Conservation (phyloP, 2,113 vertebrate genomes). For the Semnornis frantzii region DNA sequence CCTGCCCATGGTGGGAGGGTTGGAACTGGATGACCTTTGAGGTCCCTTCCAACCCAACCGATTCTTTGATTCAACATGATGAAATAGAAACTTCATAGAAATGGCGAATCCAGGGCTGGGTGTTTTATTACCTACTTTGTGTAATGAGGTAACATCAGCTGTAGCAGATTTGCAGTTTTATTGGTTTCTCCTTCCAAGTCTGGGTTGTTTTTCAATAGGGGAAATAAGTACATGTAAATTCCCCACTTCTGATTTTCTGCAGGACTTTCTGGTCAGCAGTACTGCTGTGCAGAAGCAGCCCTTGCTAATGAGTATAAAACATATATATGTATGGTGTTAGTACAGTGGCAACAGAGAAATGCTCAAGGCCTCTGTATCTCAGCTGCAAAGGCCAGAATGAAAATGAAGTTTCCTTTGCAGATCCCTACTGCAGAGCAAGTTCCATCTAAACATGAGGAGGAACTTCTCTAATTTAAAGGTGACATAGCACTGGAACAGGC, state of each 20-base stretch:
- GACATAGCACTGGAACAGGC: no score
- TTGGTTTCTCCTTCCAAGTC: background rate
- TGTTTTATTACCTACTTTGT: background rate
- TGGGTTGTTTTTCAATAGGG: background rate
- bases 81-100: background rate
- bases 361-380: background rate
- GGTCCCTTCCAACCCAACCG: no score
- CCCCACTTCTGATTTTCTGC: background rate
- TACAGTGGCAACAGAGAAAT: background rate
- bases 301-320: background rate
- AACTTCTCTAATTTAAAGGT: no score
- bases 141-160: background rate
- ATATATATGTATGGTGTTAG: background rate
- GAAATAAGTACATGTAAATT: background rate
- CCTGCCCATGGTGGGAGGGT: no score
- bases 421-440: background rate
- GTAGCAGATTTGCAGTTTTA: background rate
- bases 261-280: background rate
- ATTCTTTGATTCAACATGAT: background rate
- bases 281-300: background rate
- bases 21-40: no score
- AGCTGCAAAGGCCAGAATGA: background rate
- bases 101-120: background rate
- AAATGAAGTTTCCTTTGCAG: background rate
- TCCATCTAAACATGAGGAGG: no score